These are phyloP conservation scores for Thaumatotibia leucotreta DNA, from an alignment of 1,140 invertebrate species.

Conservation along the genomic window DNA sequence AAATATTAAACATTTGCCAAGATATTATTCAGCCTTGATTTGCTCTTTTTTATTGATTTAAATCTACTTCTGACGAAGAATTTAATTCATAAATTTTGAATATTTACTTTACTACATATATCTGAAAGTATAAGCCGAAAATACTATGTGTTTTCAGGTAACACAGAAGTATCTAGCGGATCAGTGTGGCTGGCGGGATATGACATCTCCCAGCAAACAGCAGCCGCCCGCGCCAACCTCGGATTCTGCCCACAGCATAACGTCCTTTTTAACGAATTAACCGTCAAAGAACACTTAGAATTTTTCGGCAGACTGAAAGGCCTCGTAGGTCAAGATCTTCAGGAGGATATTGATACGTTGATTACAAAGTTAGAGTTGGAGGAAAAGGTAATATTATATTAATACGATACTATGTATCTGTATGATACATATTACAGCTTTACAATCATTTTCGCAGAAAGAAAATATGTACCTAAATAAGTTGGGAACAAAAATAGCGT, in stretches of 20 bases:
- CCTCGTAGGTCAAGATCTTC: slow-evolving; percentile 73
- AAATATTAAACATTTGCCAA: too few species aligned
- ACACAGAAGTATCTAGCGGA: slow-evolving; percentile 78
- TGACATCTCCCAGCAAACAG: slow-evolving; percentile 79
- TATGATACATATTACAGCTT: too few species aligned
- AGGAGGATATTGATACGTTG: slow-evolving; percentile 71
- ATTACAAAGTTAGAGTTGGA: slow-evolving; percentile 58
- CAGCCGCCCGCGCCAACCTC: slow-evolving; percentile 80
- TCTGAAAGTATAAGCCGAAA: too few species aligned
- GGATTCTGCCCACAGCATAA: slow-evolving; percentile 97
- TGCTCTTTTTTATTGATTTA: too few species aligned
- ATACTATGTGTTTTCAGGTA: slow-evolving; percentile 47
- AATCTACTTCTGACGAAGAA: too few species aligned
- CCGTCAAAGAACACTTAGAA: slow-evolving; percentile 91
- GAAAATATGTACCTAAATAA: too few species aligned
- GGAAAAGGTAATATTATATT: slow-evolving; percentile 51
- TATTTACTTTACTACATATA: too few species aligned
- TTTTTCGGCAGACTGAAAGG: slow-evolving; percentile 91
- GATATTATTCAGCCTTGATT: too few species aligned
- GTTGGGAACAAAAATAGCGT: too few species aligned
- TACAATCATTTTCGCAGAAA: too few species aligned
- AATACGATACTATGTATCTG: too few species aligned
- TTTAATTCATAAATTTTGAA: too few species aligned
- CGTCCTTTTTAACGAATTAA: slow-evolving; percentile 93
- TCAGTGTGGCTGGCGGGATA: slow-evolving; percentile 83